Conservation (phyloP, 2,113 vertebrate species). For the Syngnathus scovelli region DNA sequence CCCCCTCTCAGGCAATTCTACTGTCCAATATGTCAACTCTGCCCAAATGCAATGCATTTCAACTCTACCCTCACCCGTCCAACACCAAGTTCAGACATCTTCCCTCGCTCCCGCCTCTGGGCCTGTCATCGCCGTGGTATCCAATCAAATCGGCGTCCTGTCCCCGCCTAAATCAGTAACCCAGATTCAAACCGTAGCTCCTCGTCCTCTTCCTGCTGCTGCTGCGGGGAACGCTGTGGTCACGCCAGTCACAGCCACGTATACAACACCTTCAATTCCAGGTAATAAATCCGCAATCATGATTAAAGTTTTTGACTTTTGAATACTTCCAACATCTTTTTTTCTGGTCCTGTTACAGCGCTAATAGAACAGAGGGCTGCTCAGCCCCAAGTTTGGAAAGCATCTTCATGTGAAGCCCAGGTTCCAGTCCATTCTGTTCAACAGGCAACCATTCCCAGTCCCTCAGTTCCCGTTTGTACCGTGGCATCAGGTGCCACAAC, state of each 20-base stretch:
- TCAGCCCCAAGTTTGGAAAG: slow-evolving; percentile 54
- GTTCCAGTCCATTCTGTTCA: slow-evolving; percentile 53
- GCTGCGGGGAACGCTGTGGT: slow-evolving; percentile 52
- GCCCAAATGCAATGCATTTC: slow-evolving; percentile 22
- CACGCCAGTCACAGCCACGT: slow-evolving; percentile 68
- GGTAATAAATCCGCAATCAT: slow-evolving; percentile 61
- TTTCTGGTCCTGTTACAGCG: slow-evolving; percentile 29
- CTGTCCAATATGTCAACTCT: background rate
- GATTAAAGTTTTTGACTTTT: background rate
- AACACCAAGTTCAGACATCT: slow-evolving; percentile 27
- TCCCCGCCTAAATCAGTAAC: slow-evolving; percentile 34
- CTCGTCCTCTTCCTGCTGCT: slow-evolving; percentile 37
- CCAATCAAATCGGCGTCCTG: slow-evolving; percentile 37
- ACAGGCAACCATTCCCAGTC: slow-evolving; percentile 47
- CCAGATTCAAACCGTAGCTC: slow-evolving; percentile 38
- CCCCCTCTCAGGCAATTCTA: slow-evolving; percentile 10
- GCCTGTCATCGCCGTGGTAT: slow-evolving; percentile 42
- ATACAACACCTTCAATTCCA: slow-evolving; percentile 76
- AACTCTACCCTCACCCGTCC: slow-evolving; percentile 45
- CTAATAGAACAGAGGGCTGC: slow-evolving; percentile 48
- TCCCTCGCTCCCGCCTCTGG: slow-evolving; percentile 43
- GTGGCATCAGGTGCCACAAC: slow-evolving; percentile 29
- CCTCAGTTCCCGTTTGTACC: slow-evolving; percentile 17
- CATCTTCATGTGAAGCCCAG: slow-evolving; percentile 39
- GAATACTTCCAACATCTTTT: background rate